Percentiles rank a stretch among this genome's conserved stretches.
Evolutionary conservation across 2,797 vertebrate species (phyloP).

Genomic region (Microctenopoma lineatum): DNA sequence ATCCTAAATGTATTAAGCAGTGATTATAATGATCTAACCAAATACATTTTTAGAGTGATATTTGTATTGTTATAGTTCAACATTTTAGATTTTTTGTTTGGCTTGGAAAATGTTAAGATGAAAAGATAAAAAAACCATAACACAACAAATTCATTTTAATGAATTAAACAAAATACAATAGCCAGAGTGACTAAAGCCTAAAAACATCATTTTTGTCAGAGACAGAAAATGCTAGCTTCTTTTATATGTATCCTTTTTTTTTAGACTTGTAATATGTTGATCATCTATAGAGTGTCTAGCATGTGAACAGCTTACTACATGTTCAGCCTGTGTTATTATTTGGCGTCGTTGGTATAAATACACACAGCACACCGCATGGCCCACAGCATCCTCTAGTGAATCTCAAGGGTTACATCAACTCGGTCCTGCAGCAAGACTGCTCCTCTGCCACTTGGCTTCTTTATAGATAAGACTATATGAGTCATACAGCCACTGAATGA

Average conservation of each 20-base stretch:
- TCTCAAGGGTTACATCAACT: slow-evolving; percentile 66
- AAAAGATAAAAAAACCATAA: not conserved
- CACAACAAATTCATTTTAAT: not conserved
- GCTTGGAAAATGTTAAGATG: not conserved
- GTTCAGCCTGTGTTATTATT: slow-evolving; percentile 12
- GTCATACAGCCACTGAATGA: slow-evolving; percentile 78
- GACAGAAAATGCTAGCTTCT: not conserved
- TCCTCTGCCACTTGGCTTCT: slow-evolving; percentile 76
- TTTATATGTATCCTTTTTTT: slow-evolving; percentile 1
- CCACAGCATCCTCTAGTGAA: slow-evolving; percentile 75
- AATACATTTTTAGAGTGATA: not conserved
- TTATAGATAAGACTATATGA: slow-evolving; percentile 81
- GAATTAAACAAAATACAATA: not conserved
- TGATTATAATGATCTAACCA: too few relatives aligned
- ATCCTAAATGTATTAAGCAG: too few relatives aligned
- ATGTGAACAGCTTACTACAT: not conserved
- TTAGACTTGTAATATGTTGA: not conserved
- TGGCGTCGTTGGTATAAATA: slow-evolving; percentile 17
- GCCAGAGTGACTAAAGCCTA: not conserved
- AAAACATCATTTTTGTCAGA: not conserved
- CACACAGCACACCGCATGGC: slow-evolving; percentile 26
- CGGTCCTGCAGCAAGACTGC: slow-evolving; percentile 77
- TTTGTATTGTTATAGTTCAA: not conserved
- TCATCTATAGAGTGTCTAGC: slow-evolving; percentile 26
- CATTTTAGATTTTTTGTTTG: not conserved